phyloP scores from a whole-genome alignment of 2,888 invertebrate species.

The Athetis lepigone region DNA sequence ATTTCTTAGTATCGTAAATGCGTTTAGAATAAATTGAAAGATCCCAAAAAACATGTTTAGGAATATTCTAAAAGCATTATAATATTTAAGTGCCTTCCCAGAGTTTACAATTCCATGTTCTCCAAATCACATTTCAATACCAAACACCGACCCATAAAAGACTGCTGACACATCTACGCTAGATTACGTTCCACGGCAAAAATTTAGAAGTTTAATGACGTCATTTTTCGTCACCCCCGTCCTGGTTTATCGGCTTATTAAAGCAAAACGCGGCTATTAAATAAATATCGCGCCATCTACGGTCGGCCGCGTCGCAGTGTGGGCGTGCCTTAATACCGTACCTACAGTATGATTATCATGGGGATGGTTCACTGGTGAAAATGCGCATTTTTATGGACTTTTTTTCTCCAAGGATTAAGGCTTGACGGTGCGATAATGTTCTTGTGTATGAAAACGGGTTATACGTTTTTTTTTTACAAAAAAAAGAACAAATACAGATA shows the following conservation, averaged over 20 bases:
- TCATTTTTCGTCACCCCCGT: slow-evolving; percentile 80
- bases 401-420: slow-evolving; percentile 12
- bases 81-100: too few relatives aligned
- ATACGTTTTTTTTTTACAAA: too few relatives aligned
- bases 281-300: slow-evolving; percentile 75
- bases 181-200: slow-evolving; percentile 70
- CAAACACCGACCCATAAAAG: slow-evolving; percentile 59
- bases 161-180: slow-evolving; percentile 56
- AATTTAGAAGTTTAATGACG: slow-evolving; percentile 80
- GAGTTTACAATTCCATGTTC: slow-evolving; percentile 1
- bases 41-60: too few relatives aligned
- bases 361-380: slow-evolving; percentile 35
- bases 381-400: slow-evolving; percentile 45
- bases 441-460: background rate
- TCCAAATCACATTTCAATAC: slow-evolving; percentile 44
- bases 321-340: slow-evolving; percentile 43
- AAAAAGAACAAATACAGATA: too few relatives aligned
- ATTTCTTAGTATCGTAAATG: too few relatives aligned
- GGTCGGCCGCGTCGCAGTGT: slow-evolving; percentile 35
- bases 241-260: slow-evolving; percentile 82
- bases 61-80: too few relatives aligned
- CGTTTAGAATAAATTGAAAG: too few relatives aligned
- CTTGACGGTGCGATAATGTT: slow-evolving; percentile 1
- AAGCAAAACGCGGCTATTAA: slow-evolving; percentile 75
- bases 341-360: slow-evolving; percentile 28